Percentiles rank a stretch among this genome's conserved stretches.
Evolutionary conservation across 2,113 vertebrate genomes (phyloP).

Genomic region (Neolamprologus sp.): DNA sequence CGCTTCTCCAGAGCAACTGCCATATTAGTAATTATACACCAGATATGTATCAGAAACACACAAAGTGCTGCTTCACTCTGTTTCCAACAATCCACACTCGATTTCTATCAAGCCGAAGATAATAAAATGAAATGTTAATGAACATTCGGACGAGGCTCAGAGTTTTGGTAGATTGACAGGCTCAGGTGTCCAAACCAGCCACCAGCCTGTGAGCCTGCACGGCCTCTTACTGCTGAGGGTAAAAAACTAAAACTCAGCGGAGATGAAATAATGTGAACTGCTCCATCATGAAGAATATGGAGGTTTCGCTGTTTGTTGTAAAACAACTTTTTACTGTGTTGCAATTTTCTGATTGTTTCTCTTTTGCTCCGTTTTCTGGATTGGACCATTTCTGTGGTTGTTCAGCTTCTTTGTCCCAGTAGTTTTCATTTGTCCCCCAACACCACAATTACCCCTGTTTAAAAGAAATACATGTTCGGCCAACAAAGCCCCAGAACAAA

Average conservation of each 20-base stretch:
- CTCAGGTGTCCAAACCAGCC: background rate
- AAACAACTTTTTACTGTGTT: background rate
- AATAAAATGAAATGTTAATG: background rate
- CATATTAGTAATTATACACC: accelerated
- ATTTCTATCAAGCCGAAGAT: background rate
- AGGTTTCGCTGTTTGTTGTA: background rate
- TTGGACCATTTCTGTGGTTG: background rate
- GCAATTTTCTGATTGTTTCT: background rate
- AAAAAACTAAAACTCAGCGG: accelerated
- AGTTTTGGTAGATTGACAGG: background rate
- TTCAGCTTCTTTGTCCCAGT: background rate
- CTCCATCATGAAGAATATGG: background rate
- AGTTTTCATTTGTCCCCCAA: background rate
- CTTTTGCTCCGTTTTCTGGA: accelerated
- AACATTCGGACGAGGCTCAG: background rate
- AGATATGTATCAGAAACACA: accelerated
- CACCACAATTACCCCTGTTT: accelerated
- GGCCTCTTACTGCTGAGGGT: background rate
- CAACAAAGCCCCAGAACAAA: too few relatives aligned
- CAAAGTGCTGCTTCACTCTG: background rate
- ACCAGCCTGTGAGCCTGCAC: background rate
- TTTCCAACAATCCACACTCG: background rate
- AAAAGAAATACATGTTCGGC: accelerated
- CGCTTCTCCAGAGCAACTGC: background rate
- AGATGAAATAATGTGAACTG: background rate